Evolutionary conservation across 2,113 vertebrate genomes (phyloP).

Genomic region (Rhabdomys dilectus): DNA sequence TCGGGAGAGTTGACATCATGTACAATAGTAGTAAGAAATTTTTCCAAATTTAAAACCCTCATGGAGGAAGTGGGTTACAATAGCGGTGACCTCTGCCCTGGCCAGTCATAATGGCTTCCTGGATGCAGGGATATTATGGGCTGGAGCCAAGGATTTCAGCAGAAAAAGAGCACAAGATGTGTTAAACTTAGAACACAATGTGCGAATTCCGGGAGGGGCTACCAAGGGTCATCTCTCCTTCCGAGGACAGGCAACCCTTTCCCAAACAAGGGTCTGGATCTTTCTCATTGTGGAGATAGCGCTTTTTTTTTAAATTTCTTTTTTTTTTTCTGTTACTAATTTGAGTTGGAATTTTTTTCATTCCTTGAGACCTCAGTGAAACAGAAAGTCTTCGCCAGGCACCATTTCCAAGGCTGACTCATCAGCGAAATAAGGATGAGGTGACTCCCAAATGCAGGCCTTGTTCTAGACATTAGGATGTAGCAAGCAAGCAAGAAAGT

Average conservation of each 20-base stretch:
- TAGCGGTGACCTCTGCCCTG: constrained; percentile 95
- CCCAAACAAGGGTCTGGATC: constrained; percentile 79
- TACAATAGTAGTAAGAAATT: constrained; percentile 87
- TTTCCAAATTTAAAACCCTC: constrained; percentile 91
- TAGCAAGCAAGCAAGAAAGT: rapidly evolving
- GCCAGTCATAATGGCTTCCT: constrained; percentile 89
- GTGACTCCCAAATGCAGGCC: background rate
- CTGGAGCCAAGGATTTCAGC: constrained; percentile 83
- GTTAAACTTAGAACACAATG: constrained; percentile 98
- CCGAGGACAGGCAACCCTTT: constrained; percentile 80
- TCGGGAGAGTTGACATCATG: constrained; percentile 84
- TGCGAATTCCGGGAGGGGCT: constrained; percentile 86
- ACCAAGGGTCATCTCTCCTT: constrained; percentile 83
- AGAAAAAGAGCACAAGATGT: constrained; percentile 82
- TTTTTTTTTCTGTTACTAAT: background rate
- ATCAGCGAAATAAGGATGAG: background rate
- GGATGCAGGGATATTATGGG: constrained; percentile 88
- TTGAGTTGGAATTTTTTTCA: background rate
- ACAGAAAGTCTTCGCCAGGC: background rate
- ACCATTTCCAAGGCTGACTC: background rate
- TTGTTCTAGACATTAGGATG: background rate
- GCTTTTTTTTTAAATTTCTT: background rate
- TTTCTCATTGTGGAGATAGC: constrained; percentile 67
- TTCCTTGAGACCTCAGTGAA: background rate
- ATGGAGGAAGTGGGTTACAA: constrained; percentile 96